These are phyloP conservation scores for Rhopalosiphum nymphaeae DNA, from an alignment of 2,888 invertebrate species.

Conservation along the genomic window DNA sequence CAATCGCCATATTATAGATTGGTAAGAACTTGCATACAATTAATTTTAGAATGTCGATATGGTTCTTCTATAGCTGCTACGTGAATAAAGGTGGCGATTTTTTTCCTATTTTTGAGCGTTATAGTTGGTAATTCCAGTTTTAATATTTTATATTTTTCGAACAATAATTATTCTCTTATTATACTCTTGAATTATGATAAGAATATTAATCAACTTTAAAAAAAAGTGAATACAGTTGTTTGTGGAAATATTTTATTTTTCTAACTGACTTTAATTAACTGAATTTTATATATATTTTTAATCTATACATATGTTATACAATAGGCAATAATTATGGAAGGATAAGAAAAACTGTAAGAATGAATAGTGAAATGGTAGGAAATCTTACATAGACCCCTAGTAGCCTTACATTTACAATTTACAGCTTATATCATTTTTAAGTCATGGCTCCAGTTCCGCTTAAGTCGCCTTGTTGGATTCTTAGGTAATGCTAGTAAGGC, in stretches of 20 bases:
- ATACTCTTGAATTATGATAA: conserved; percentile 6
- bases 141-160: neutral
- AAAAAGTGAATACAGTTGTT: neutral
- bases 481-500: too few relatives aligned
- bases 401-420: too few relatives aligned
- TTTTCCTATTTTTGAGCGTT: conserved; percentile 17
- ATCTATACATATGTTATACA: too few relatives aligned
- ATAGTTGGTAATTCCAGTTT: conserved; percentile 41
- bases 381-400: too few relatives aligned
- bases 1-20: neutral
- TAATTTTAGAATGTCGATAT: neutral
- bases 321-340: too few relatives aligned
- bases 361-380: too few relatives aligned
- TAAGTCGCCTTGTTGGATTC: too few relatives aligned
- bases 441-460: too few relatives aligned
- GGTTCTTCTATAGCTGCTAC: neutral
- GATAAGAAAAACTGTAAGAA: too few relatives aligned
- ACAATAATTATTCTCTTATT: neutral
- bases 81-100: neutral
- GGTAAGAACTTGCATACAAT: neutral
- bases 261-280: too few relatives aligned
- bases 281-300: too few relatives aligned
- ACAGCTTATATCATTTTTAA: too few relatives aligned
- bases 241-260: neutral
- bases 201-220: neutral